These are phyloP conservation scores for Pharmacophagus antenor DNA, from an alignment of 2,888 invertebrate species.

Conservation along the genomic window DNA sequence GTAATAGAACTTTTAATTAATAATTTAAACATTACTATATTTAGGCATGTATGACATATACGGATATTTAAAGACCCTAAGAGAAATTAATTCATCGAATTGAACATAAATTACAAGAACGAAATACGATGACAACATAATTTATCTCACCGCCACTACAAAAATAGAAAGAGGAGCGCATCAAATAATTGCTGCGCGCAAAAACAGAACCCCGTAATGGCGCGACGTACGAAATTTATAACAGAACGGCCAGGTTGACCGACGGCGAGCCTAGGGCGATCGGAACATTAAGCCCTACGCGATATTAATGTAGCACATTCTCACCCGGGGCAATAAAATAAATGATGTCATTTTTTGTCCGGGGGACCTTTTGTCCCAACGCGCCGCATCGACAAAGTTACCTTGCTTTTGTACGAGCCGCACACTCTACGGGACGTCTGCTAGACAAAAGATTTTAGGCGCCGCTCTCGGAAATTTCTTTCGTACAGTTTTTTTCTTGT, in stretches of 20 bases:
- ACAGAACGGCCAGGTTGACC: slow-evolving; percentile 47
- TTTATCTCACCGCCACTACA: slow-evolving; percentile 12
- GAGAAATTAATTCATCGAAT: not conserved
- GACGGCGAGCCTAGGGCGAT: slow-evolving; percentile 72
- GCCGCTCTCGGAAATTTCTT: slow-evolving; percentile 66
- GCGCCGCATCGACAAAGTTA: slow-evolving; percentile 59
- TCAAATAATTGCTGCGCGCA: slow-evolving; percentile 33
- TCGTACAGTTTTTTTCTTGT: slow-evolving; percentile 33
- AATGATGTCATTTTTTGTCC: slow-evolving; percentile 80
- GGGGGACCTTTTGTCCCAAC: slow-evolving; percentile 68
- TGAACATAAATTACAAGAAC: not conserved
- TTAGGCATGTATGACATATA: not conserved
- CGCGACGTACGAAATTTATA: slow-evolving; percentile 39
- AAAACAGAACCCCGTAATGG: slow-evolving; percentile 34
- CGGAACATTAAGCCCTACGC: slow-evolving; percentile 70
- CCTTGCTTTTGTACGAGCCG: slow-evolving; percentile 57
- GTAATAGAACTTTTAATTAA: too few relatives aligned
- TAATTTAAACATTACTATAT: too few relatives aligned
- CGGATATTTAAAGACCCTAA: not conserved
- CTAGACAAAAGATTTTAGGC: slow-evolving; percentile 75
- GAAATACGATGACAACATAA: slow-evolving; percentile 7
- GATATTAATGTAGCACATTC: slow-evolving; percentile 77
- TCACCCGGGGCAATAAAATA: slow-evolving; percentile 79
- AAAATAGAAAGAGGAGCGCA: slow-evolving; percentile 8
- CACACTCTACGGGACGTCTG: slow-evolving; percentile 65